phyloP scores from a whole-genome alignment of 2,113 vertebrate genomes.

The Atlantisia rogersi region DNA sequence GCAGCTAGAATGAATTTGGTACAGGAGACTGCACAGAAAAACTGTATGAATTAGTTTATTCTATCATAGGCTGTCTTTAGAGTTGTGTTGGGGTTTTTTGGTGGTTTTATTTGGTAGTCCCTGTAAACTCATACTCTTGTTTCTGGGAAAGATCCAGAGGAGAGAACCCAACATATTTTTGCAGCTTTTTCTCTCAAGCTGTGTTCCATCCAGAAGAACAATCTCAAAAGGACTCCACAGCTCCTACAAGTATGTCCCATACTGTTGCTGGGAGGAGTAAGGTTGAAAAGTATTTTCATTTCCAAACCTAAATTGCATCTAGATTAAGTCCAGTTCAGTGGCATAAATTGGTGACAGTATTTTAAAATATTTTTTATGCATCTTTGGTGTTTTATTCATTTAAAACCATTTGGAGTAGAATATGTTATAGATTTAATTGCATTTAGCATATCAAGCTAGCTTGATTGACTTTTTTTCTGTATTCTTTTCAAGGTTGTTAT shows the following conservation, averaged over 20 bases:
- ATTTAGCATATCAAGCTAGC: not conserved
- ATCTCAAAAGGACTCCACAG: not conserved
- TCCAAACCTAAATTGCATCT: not conserved
- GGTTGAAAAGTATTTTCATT: not conserved
- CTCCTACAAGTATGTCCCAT: accelerated
- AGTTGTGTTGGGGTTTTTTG: not conserved
- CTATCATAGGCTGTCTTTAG: not conserved
- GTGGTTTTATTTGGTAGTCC: not conserved
- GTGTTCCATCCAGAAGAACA: not conserved
- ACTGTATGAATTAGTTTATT: not conserved
- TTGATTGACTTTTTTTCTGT: not conserved
- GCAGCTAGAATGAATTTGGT: not conserved
- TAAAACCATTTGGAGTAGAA: not conserved
- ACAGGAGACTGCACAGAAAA: not conserved
- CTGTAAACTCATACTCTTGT: not conserved
- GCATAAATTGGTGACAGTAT: not conserved
- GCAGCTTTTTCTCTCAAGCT: not conserved
- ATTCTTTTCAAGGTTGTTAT: not conserved
- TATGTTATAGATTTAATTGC: not conserved
- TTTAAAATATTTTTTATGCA: not conserved
- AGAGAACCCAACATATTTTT: not conserved
- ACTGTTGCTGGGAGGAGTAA: not conserved
- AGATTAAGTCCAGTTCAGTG: not conserved
- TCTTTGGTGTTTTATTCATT: not conserved
- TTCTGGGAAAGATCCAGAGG: not conserved